Evolutionary conservation across 2,113 vertebrate genomes (phyloP).

Genomic region (Nettapus auritus): DNA sequence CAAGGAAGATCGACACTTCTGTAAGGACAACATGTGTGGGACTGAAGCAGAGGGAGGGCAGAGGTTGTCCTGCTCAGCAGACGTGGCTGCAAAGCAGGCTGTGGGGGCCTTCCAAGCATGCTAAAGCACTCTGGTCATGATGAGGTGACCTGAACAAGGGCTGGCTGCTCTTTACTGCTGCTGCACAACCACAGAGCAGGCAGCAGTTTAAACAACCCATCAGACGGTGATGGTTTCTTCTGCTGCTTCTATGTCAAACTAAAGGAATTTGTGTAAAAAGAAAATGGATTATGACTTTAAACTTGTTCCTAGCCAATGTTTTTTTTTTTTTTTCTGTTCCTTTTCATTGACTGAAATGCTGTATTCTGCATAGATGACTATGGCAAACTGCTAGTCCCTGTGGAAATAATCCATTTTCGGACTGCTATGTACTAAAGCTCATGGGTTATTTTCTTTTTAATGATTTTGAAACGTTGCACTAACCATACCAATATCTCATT

Average conservation of each 20-base stretch:
- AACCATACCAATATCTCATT: not conserved
- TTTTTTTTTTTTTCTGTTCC: not conserved
- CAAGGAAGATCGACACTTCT: not conserved
- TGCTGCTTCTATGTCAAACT: not conserved
- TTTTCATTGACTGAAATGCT: not conserved
- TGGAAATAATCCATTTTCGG: not conserved
- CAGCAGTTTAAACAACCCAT: not conserved
- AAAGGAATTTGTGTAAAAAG: not conserved
- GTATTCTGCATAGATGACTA: not conserved
- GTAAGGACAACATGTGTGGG: not conserved
- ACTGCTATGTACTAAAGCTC: not conserved
- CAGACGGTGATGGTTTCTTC: too few species aligned
- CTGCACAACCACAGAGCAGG: not conserved
- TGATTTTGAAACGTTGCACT: not conserved
- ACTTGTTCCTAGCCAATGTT: not conserved
- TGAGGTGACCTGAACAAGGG: not conserved
- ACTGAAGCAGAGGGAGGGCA: not conserved
- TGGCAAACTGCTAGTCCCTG: not conserved
- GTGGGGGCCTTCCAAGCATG: not conserved
- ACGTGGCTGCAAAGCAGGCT: not conserved
- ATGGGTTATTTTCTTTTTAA: not conserved
- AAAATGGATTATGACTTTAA: not conserved
- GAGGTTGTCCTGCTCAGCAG: not conserved
- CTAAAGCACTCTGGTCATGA: accelerated
- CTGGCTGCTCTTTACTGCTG: not conserved